phyloP scores from a whole-genome alignment of 35 echinoderm and acorn worm genomes.

The Apostichopus japonicus region DNA sequence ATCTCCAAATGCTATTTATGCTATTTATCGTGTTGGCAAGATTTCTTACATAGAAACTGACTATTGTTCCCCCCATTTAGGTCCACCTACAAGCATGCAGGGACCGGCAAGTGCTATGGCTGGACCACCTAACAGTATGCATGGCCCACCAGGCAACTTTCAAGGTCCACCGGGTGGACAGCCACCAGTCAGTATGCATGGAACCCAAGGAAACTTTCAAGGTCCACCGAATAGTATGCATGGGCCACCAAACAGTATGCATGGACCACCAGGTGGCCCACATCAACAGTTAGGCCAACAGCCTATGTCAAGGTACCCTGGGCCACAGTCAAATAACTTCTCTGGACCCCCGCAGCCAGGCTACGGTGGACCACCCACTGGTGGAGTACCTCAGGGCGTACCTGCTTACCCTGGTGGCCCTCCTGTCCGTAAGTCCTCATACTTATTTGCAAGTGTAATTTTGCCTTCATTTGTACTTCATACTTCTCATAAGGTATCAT shows the following conservation, averaged over 20 bases:
- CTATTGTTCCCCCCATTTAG: not conserved
- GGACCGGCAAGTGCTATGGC: constrained; percentile 2
- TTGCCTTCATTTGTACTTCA: no score
- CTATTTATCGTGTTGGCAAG: no score
- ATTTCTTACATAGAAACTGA: no score
- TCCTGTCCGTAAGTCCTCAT: constrained; percentile 32
- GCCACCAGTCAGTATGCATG: not conserved
- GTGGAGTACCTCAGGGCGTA: constrained; percentile 21
- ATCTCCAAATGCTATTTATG: no score
- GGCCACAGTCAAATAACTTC: not conserved
- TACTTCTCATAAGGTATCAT: not conserved
- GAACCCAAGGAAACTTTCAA: not conserved
- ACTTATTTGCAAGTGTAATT: not conserved
- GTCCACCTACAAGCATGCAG: constrained; percentile 37
- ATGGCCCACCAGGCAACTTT: not conserved
- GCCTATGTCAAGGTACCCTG: constrained; percentile 8
- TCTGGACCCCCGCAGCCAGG: not conserved
- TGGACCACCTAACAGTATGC: constrained; percentile 39
- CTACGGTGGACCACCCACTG: not conserved
- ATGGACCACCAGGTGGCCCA: not conserved
- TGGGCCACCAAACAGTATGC: constrained; percentile 4
- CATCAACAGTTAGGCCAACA: not conserved
- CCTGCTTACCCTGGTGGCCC: constrained; percentile 52
- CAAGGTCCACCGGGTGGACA: not conserved
- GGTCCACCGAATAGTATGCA: constrained; percentile 43